A percentile compares a stretch with the other conserved stretches of the same genome.
Conservation (phyloP, 2,888 invertebrate genomes). For the Cerastoderma edule region DNA sequence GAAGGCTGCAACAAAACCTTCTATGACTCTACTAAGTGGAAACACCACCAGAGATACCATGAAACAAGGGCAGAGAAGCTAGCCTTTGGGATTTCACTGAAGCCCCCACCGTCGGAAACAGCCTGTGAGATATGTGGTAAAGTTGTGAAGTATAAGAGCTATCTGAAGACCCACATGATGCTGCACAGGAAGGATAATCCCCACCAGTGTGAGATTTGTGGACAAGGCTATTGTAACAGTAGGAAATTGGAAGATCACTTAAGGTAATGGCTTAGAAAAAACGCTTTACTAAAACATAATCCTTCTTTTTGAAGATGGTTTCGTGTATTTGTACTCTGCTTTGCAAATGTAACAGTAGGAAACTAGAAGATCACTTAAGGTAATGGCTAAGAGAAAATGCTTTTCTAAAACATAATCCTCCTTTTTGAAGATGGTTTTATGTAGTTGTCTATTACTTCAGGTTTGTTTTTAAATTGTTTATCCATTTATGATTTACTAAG, state of each 20-base stretch:
- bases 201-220: constrained; percentile 57
- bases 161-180: constrained; percentile 57
- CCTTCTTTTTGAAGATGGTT: too few species aligned
- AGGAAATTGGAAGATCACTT: constrained; percentile 52
- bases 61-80: constrained; percentile 55
- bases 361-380: too few species aligned
- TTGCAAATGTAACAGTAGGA: too few species aligned
- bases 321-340: too few species aligned
- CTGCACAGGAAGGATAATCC: constrained; percentile 48
- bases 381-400: too few species aligned
- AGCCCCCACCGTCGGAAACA: constrained; percentile 29
- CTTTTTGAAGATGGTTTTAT: too few species aligned
- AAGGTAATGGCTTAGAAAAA: constrained; percentile 49
- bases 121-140: constrained; percentile 56
- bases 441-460: too few species aligned
- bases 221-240: constrained; percentile 39
- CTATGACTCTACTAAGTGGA: constrained; percentile 47
- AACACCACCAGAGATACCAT: constrained; percentile 60
- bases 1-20: constrained; percentile 59
- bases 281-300: too few species aligned
- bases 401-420: too few species aligned
- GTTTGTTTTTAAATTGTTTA: too few species aligned
- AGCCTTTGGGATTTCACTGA: constrained; percentile 44
- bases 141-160: constrained; percentile 57
- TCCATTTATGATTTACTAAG: too few species aligned